phyloP scores from a whole-genome alignment of 2,888 invertebrate species.

The Halocaridina rubra region DNA sequence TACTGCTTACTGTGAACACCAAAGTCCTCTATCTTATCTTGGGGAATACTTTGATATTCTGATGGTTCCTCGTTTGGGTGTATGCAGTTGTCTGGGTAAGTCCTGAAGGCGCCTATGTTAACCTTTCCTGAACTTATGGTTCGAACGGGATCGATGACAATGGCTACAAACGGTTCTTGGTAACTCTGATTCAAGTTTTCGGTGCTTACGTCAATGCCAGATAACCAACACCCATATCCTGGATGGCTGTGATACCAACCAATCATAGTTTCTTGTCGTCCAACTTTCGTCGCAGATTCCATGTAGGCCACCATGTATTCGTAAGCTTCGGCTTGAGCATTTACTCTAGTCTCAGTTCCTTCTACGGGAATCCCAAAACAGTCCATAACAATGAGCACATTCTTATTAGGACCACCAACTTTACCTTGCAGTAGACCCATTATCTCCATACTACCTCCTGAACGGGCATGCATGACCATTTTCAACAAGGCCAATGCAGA shows the following conservation, averaged over 20 bases:
- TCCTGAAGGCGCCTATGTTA: constrained; percentile 92
- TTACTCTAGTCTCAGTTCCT: constrained; percentile 94
- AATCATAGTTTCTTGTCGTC: constrained; percentile 95
- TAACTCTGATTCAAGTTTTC: constrained; percentile 99
- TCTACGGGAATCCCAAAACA: constrained; percentile 97
- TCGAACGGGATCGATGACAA: constrained; percentile 97
- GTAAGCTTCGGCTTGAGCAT: constrained; percentile 98
- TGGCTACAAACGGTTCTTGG: constrained; percentile 98
- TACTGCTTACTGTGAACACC: constrained; percentile 99
- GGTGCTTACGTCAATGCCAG: constrained; percentile 98
- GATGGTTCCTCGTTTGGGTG: constrained; percentile 98
- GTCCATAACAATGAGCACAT: constrained; percentile 99
- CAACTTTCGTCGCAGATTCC: constrained; percentile 95
- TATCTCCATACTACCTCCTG: constrained; percentile 93
- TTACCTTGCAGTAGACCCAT: constrained; percentile 95
- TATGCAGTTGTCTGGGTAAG: constrained; percentile 96
- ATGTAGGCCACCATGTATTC: constrained; percentile 99
- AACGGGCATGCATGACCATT: constrained; percentile 99
- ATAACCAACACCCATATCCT: constrained; percentile 99
- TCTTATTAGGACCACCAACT: constrained; percentile 93
- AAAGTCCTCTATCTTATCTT: constrained; percentile 99
- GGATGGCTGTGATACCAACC: constrained; percentile 99
- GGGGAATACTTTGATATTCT: constrained; percentile 98
- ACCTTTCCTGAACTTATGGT: constrained; percentile 99
- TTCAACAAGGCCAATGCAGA: constrained; percentile 96